phyloP scores from a whole-genome alignment of 2,888 invertebrate genomes.

The Lepidonotus clava region DNA sequence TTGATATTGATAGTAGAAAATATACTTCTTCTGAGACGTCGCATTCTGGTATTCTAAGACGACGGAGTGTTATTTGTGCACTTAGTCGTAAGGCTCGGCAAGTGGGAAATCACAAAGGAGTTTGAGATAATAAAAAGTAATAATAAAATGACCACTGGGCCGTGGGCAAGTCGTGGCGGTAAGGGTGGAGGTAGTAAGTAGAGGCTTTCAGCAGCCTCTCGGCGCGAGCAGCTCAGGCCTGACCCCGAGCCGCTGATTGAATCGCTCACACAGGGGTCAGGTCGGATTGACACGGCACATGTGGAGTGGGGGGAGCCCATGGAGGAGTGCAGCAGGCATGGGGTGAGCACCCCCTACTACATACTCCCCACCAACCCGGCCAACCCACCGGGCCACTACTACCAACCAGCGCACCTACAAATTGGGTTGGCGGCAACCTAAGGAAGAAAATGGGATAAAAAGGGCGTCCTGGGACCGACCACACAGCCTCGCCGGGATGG shows the following conservation, averaged over 20 bases:
- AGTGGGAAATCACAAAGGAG: too few species aligned
- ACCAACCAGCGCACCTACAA: constrained; percentile 12
- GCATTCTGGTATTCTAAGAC: too few species aligned
- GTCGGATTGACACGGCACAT: constrained; percentile 33
- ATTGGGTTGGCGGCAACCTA: constrained; percentile 16
- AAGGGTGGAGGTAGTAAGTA: constrained; percentile 21
- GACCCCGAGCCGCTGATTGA: constrained; percentile 26
- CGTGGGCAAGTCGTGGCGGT: not conserved
- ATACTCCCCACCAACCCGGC: not conserved
- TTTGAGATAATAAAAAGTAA: too few species aligned
- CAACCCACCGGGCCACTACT: not conserved
- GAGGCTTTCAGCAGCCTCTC: constrained; percentile 19
- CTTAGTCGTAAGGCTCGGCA: too few species aligned
- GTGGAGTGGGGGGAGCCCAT: too few species aligned
- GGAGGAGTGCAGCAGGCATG: too few species aligned
- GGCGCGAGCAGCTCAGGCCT: constrained; percentile 2
- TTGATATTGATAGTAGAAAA: too few species aligned
- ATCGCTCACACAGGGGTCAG: constrained; percentile 38
- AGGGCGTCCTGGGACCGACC: too few species aligned
- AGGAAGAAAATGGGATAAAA: not conserved
- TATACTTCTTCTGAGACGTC: too few species aligned
- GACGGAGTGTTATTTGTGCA: too few species aligned
- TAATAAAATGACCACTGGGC: too few species aligned
- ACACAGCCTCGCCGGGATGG: not conserved
- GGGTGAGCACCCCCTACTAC: not conserved